Conservation (phyloP, 2,888 invertebrate genomes). For the Timandra comae region DNA sequence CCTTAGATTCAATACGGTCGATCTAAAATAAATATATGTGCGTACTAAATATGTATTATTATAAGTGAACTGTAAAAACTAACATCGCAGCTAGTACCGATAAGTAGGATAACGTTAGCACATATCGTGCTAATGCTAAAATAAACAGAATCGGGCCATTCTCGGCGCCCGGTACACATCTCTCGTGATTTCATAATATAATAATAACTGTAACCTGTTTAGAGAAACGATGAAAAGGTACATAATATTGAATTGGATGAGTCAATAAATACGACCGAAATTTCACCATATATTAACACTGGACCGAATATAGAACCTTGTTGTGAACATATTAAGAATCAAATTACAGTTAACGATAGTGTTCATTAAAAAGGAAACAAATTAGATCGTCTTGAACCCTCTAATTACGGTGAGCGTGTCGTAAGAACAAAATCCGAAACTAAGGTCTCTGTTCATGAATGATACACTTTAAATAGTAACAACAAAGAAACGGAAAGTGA, state of each 20-base stretch:
- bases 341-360: no score
- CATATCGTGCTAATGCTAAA: slow-evolving; percentile 46
- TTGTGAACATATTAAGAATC: no score
- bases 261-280: slow-evolving; percentile 58
- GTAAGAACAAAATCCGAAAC: background rate
- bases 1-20: slow-evolving; percentile 33
- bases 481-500: slow-evolving; percentile 62
- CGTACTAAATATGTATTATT: slow-evolving; percentile 41
- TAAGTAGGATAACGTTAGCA: slow-evolving; percentile 67
- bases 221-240: slow-evolving; percentile 50
- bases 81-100: slow-evolving; percentile 47
- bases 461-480: slow-evolving; percentile 38
- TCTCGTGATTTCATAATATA: slow-evolving; percentile 72
- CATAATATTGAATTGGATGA: slow-evolving; percentile 26
- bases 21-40: slow-evolving; percentile 31
- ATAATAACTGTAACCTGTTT: slow-evolving; percentile 62
- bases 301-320: no score
- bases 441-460: slow-evolving; percentile 10
- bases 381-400: no score
- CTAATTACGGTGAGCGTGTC: no score
- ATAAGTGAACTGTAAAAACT: slow-evolving; percentile 53
- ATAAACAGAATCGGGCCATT: slow-evolving; percentile 53
- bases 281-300: slow-evolving; percentile 45
- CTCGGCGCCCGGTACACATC: slow-evolving; percentile 38
- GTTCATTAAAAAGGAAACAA: no score